Conservation (phyloP, 1,140 invertebrate genomes). For the Eciton burchellii region DNA sequence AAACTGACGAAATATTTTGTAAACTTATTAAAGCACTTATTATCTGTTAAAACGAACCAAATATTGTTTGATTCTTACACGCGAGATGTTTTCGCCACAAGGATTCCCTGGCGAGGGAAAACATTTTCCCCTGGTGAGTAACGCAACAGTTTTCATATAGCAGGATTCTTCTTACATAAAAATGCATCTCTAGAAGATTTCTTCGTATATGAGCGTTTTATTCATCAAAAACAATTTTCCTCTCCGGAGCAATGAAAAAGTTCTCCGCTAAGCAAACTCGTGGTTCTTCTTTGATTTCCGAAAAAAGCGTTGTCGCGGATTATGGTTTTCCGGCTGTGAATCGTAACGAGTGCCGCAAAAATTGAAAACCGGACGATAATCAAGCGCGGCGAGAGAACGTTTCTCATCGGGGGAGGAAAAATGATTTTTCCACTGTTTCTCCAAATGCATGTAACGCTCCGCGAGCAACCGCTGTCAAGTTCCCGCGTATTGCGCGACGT, state of each 20-base stretch:
- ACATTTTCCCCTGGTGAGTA: neutral
- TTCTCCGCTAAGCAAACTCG: neutral
- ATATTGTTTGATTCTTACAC: neutral
- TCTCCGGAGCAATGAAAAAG: neutral
- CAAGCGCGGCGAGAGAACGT: neutral
- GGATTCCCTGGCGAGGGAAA: neutral
- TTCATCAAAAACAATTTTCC: neutral
- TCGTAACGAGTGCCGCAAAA: constrained; percentile 24
- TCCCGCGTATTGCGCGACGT: neutral
- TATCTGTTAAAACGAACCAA: neutral
- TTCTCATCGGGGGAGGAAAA: neutral
- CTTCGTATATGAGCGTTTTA: neutral
- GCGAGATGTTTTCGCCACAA: neutral
- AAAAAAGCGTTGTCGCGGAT: neutral
- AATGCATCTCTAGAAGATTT: neutral
- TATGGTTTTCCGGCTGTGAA: neutral
- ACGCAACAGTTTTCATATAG: neutral
- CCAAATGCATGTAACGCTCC: neutral
- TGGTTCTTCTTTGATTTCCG: constrained; percentile 15
- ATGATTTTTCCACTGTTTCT: constrained; percentile 28
- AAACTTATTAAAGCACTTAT: neutral
- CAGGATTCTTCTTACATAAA: neutral
- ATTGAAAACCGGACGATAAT: constrained; percentile 47
- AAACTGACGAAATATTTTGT: neutral
- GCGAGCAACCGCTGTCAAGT: constrained; percentile 24